These are phyloP conservation scores for Okapia johnstoni DNA, from an alignment of 2,113 vertebrate species.

Conservation along the genomic window DNA sequence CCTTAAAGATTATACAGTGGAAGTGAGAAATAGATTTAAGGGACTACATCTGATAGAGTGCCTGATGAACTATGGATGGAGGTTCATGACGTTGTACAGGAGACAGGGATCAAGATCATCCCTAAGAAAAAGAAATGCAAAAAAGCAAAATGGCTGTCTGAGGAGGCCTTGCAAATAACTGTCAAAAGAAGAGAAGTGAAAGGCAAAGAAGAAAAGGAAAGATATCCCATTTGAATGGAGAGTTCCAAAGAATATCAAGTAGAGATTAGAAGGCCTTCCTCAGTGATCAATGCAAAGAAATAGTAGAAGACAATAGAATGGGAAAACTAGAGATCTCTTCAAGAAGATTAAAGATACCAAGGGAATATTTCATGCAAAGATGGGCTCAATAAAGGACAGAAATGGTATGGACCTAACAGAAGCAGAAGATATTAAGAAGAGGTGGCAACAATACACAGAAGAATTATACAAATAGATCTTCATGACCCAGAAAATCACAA, in stretches of 20 bases:
- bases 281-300: background rate
- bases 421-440: background rate
- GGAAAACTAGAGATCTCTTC: background rate
- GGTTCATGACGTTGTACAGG: background rate
- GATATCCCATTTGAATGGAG: background rate
- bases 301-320: background rate
- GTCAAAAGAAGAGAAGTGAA: background rate
- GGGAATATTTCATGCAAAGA: background rate
- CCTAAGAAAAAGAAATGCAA: background rate
- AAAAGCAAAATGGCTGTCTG: background rate
- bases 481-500: background rate
- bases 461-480: background rate
- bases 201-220: background rate
- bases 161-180: background rate
- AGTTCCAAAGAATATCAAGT: background rate
- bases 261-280: background rate
- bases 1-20: background rate
- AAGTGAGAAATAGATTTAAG: background rate
- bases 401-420: background rate
- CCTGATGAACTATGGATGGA: background rate
- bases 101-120: background rate
- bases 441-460: background rate
- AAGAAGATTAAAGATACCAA: background rate
- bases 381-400: background rate
- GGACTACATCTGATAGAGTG: background rate